These are phyloP conservation scores for Nebria salina DNA, from an alignment of 2,888 invertebrate species.

Conservation along the genomic window DNA sequence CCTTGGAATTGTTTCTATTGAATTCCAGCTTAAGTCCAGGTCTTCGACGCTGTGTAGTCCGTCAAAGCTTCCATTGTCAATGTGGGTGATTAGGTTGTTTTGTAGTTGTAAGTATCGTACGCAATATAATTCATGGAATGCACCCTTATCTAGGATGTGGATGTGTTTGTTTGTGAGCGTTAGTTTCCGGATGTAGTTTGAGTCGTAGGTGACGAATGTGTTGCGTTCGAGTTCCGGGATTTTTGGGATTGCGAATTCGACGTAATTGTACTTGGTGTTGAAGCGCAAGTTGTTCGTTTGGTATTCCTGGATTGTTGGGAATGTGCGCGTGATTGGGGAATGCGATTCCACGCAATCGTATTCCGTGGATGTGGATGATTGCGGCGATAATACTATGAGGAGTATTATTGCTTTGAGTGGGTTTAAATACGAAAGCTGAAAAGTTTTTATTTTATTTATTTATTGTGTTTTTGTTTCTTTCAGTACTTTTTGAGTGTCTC, in stretches of 20 bases:
- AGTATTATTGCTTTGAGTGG: not conserved
- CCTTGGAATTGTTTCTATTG: constrained; percentile 41
- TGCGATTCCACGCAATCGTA: constrained; percentile 44
- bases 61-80: constrained; percentile 49
- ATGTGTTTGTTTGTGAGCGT: constrained; percentile 53
- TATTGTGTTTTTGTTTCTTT: too few relatives aligned
- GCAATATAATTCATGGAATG: constrained; percentile 55
- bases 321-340: constrained; percentile 49
- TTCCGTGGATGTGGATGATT: constrained; percentile 4
- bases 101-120: constrained; percentile 53
- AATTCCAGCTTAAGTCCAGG: constrained; percentile 52
- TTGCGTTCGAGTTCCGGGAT: constrained; percentile 48
- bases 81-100: constrained; percentile 52
- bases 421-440: too few relatives aligned
- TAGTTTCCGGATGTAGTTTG: constrained; percentile 52
- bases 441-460: too few relatives aligned
- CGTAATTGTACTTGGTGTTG: constrained; percentile 53
- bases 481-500: too few relatives aligned
- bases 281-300: constrained; percentile 54
- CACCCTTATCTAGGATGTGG: constrained; percentile 51
- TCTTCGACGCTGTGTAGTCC: constrained; percentile 48
- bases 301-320: constrained; percentile 52
- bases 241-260: constrained; percentile 49
- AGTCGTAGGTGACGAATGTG: constrained; percentile 53
- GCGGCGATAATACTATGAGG: not conserved